Evolutionary conservation across 1,140 invertebrate genomes (phyloP).

Genomic region (Vollenhovia emeryi): DNA sequence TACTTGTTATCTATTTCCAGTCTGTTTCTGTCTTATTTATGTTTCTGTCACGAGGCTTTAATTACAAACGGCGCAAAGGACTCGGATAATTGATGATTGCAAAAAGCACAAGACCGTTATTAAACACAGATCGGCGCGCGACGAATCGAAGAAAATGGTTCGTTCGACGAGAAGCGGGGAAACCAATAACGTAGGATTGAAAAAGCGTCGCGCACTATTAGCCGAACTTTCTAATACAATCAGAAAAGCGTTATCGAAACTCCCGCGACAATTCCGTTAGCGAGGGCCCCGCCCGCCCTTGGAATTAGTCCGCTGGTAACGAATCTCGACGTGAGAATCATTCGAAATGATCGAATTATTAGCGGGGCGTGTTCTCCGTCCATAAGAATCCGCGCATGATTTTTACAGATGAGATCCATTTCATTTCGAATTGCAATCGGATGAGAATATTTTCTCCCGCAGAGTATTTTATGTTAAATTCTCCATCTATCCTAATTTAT

Average conservation of each 20-base stretch:
- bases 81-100: neutral
- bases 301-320: neutral
- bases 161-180: neutral
- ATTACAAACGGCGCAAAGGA: neutral
- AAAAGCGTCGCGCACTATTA: neutral
- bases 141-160: neutral
- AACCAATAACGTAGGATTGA: constrained; percentile 15
- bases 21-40: too few species aligned
- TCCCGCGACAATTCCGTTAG: neutral
- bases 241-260: constrained; percentile 28
- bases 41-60: neutral
- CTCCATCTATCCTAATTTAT: neutral
- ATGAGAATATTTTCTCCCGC: neutral
- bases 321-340: constrained; percentile 26
- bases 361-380: neutral
- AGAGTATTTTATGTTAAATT: neutral
- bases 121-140: neutral
- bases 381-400: neutral
- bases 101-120: neutral
- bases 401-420: neutral
- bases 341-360: constrained; percentile 20
- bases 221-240: constrained; percentile 16
- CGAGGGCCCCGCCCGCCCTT: neutral
- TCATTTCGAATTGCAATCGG: neutral
- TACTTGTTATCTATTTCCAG: too few species aligned